Evolutionary conservation across 2,888 invertebrate genomes (phyloP), one percentile per base, ranked within the genome.

Genomic region (Acanthoscelides obtectus): DNA sequence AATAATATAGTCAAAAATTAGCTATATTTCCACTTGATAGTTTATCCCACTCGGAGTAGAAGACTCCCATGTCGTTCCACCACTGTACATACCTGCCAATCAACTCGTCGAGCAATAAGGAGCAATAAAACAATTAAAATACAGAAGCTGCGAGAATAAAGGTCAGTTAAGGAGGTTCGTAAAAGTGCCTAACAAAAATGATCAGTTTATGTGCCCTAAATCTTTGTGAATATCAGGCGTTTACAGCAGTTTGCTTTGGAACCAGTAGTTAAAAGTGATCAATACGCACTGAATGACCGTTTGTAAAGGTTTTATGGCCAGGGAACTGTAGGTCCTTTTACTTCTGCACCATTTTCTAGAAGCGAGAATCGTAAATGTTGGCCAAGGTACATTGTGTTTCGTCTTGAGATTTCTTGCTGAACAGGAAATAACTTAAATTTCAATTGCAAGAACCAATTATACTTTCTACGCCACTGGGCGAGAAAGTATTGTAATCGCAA

Each of bases 171-270:
- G 66, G 72, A 72, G 68, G 72, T 22, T 66, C 63, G 70, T 72
- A 72, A 72, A 72, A 20, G 69, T 72, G 70, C 68, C 72, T 72
- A 22, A 70, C 68, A 67, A 72, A 70, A 70, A 72, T 72, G 72
- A 72, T 72, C 70, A 72, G 72, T 72, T 72, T 72, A 72, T 72
- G 68, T 65, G 70, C 70, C 70, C 72, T 72, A 72, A 72, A 72
- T 72, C 72, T 70, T 64, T 22, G 68, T 25, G 68, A 70, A 72
- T 72, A 72, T 72, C 63, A 72, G 72, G 72, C 72, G 65, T 72
- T 72, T 72, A 72, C 66, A 68, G 70, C 64, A 22, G 64, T 69
- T 64, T 69, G 25, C 68, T 25, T 27, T 22, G 25, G 22, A 68
- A 68, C 68, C 68, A 25, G 68, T 25, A 68, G 68, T 68, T 66